Base-by-base conservation (phyloP, 1,140 invertebrate genomes). In the Paraescarpia echinospica region DNA sequence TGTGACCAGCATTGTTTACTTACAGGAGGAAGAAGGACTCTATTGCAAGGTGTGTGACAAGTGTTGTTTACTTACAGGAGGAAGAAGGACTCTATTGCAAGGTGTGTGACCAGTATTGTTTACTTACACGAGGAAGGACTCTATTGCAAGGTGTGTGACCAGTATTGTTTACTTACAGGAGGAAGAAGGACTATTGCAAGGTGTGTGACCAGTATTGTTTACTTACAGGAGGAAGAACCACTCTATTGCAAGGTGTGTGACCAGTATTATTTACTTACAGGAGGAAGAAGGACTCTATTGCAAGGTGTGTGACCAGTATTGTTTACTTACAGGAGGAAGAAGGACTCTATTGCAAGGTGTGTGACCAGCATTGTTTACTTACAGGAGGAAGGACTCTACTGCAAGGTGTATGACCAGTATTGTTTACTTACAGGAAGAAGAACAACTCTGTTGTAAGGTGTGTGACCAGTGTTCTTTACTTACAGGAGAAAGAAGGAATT, bases 401-500 rank as follows among this genome's bases (percentile, higher is more conserved):
- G 97, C 94, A 95, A 96, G 89, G 96, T 96, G 22, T 97, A 97
- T 95, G 96, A 97, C 94, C 96, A 97, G 94, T 97, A 96, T 95
- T 97, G n/a, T n/a, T n/a, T n/a, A n/a, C n/a, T n/a, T n/a, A 94
- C 96, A 97, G 95, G 96, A 97, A 93, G 96, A 96, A 95, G 96
- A 96, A 95, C 96, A 97, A 94, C 94, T 97, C 89, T 97, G 97
- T 94, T 97, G 97, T 94, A 95, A 96, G 89, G 96, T 96, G 22
- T 97, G 97, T 95, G 96, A 97, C 94, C 96, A 97, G 94, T 97
- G 96, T 95, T 97, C n/a, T n/a, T n/a, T n/a, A n/a, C n/a, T n/a
- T n/a, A 94, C 96, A 97, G 95, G 96, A 97, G 93, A 96, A 96
- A 95, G 96, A 96, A 95, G 96, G 97, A 94, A 94, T 97, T 89